phyloP scores from a whole-genome alignment of 1,140 invertebrate species.

The Halesus radiatus region DNA sequence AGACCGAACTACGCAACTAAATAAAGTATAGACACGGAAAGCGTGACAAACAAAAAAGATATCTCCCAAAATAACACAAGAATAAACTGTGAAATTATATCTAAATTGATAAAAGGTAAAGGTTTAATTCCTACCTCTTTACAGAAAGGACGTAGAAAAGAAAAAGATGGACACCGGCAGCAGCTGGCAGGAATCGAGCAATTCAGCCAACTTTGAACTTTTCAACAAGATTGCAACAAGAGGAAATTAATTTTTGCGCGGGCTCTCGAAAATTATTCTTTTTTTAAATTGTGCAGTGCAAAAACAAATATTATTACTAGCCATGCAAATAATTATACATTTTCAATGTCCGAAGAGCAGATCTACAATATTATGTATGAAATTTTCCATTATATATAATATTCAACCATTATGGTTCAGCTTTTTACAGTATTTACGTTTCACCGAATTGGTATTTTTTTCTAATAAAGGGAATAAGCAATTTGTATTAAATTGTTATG shows the following conservation, averaged over 20 bases:
- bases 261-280: conserved; percentile 10
- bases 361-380: background rate
- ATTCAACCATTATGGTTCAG: no score
- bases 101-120: conserved; percentile 25
- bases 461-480: no score
- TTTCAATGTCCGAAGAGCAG: background rate
- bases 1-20: conserved; percentile 31
- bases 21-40: background rate
- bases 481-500: no score
- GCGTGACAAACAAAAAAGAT: background rate
- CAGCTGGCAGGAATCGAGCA: background rate
- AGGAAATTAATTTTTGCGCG: conserved; percentile 36
- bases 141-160: conserved; percentile 39
- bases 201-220: conserved; percentile 26
- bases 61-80: conserved; percentile 19
- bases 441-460: no score
- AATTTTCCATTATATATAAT: no score
- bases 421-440: no score
- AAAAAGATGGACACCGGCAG: conserved; percentile 48
- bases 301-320: background rate
- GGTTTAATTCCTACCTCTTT: conserved; percentile 30
- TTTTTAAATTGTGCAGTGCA: background rate
- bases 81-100: background rate
- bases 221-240: conserved; percentile 40
- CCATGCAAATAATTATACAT: background rate